Percentiles rank a stretch among this genome's conserved stretches.
Conservation (phyloP, 1,140 invertebrate genomes). For the Bathynomus jamesi region DNA sequence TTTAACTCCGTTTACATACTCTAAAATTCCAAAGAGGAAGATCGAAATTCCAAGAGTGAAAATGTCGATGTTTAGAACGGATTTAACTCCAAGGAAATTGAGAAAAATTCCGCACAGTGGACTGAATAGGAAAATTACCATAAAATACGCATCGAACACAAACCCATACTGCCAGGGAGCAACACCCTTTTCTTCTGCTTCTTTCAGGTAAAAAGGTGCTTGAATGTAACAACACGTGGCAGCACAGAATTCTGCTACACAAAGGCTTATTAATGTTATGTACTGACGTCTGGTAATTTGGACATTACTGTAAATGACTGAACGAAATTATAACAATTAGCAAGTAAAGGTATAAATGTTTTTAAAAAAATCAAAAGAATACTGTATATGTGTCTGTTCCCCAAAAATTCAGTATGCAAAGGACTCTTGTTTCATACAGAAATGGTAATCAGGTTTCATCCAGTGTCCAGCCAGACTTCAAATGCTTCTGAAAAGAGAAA, state of each 20-base stretch:
- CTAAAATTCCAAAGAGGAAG: slow-evolving; percentile 8
- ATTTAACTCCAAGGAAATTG: not conserved
- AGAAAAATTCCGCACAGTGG: not conserved
- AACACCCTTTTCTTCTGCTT: slow-evolving; percentile 8
- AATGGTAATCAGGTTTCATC: too few relatives aligned
- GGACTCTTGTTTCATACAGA: too few relatives aligned
- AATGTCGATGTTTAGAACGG: not conserved
- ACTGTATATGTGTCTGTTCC: too few relatives aligned
- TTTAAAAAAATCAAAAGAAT: too few relatives aligned
- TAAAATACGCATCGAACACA: slow-evolving; percentile 4
- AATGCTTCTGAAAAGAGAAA: too few relatives aligned
- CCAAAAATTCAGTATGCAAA: too few relatives aligned
- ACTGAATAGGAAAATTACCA: slow-evolving; percentile 10
- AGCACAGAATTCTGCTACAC: not conserved
- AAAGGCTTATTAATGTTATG: not conserved
- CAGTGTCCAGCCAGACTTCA: too few relatives aligned
- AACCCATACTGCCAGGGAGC: slow-evolving; percentile 7
- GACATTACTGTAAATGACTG: not conserved
- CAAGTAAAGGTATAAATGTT: too few relatives aligned
- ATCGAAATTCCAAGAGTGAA: slow-evolving; percentile 1
- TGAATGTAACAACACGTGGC: not conserved
- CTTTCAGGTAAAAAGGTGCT: slow-evolving; percentile 6
- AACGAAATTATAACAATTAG: not conserved
- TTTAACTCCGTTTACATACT: not conserved
- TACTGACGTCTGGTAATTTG: slow-evolving; percentile 4